These are phyloP conservation scores for Pycnomerus fuliginosus DNA, from an alignment of 2,888 invertebrate species.

Conservation along the genomic window DNA sequence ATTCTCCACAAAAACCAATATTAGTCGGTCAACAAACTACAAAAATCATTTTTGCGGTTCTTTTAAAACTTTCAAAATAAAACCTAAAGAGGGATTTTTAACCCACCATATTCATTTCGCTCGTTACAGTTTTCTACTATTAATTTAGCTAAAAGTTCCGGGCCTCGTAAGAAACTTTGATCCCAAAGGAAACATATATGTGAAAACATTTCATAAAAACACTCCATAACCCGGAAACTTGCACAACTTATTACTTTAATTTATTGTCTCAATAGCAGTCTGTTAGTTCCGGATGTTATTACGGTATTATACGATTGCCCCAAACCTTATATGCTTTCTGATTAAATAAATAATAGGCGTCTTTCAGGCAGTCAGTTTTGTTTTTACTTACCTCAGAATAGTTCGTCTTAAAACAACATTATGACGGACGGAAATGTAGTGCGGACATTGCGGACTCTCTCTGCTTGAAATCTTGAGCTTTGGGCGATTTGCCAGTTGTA, in stretches of 20 bases:
- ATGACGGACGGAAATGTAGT: slow-evolving; percentile 13
- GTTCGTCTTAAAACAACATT: slow-evolving; percentile 19
- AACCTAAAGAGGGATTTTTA: no score
- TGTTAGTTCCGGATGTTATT: not conserved
- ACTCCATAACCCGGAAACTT: slow-evolving; percentile 14
- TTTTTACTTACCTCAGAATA: slow-evolving; percentile 16
- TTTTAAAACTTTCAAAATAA: no score
- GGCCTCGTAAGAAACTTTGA: slow-evolving; percentile 12
- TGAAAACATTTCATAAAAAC: slow-evolving; percentile 13
- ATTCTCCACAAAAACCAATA: no score
- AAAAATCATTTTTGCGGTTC: no score
- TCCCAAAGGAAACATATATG: slow-evolving; percentile 17
- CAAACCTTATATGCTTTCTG: slow-evolving; percentile 2
- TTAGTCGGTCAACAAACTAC: no score
- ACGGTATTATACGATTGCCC: slow-evolving; percentile 7
- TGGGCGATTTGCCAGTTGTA: slow-evolving; percentile 13
- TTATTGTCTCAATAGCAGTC: slow-evolving; percentile 2
- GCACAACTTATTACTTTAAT: slow-evolving; percentile 11
- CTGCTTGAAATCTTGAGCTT: slow-evolving; percentile 12
- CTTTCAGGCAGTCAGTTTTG: no score
- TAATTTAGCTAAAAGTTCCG: not conserved
- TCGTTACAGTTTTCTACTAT: slow-evolving; percentile 2
- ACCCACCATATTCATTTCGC: no score
- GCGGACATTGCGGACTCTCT: slow-evolving; percentile 16
- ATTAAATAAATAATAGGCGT: no score